A percentile compares a stretch with the other conserved stretches of the same genome.
These are phyloP conservation scores for Cetoscarus ocellatus DNA, from an alignment of 2,797 vertebrate genomes.

Conservation along the genomic window DNA sequence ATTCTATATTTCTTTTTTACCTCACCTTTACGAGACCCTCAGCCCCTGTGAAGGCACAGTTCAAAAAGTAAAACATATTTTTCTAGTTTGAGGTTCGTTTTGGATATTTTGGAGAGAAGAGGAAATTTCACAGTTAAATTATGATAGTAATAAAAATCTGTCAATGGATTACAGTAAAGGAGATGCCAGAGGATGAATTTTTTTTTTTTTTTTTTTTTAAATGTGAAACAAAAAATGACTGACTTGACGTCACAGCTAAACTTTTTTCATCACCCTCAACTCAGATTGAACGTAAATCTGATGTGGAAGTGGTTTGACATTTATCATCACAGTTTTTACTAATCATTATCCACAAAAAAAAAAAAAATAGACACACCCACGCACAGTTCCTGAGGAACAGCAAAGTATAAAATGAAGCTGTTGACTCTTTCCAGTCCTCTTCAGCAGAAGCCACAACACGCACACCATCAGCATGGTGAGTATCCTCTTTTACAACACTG, in stretches of 20 bases:
- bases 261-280: not conserved
- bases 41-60: too few species aligned
- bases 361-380: constrained; percentile 6
- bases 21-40: too few species aligned
- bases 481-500: not conserved
- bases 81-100: too few species aligned
- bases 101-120: too few species aligned
- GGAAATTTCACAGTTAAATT: too few species aligned
- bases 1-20: too few species aligned
- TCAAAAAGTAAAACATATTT: too few species aligned
- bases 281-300: not conserved
- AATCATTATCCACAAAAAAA: not conserved
- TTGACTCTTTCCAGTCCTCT: constrained; percentile 10
- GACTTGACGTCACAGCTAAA: not conserved
- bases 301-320: constrained; percentile 37
- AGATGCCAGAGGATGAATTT: not conserved
- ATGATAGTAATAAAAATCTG: not conserved
- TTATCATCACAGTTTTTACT: not conserved
- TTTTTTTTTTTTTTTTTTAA: not conserved
- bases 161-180: constrained; percentile 9
- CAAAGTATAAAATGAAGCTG: constrained; percentile 33
- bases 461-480: constrained; percentile 69
- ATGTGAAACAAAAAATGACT: not conserved
- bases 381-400: not conserved
- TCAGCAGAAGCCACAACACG: constrained; percentile 12